Evolutionary conservation across 1,140 invertebrate species (phyloP).

Genomic region (Drosophila kurseongensis): DNA sequence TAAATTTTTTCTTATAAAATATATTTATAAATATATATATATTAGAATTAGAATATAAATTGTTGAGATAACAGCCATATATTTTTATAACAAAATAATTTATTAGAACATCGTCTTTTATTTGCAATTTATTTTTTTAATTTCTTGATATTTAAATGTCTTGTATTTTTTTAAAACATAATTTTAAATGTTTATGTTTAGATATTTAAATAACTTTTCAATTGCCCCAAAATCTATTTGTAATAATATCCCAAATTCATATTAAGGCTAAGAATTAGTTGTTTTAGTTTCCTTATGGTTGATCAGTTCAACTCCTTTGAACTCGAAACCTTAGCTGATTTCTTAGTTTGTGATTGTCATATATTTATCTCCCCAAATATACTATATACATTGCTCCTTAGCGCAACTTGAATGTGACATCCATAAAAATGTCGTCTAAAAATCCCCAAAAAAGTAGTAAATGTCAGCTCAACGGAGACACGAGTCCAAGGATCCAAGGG

Average conservation of each 20-base stretch:
- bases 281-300: not conserved
- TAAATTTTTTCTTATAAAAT: no score
- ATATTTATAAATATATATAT: no score
- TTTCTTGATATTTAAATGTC: no score
- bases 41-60: no score
- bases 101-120: no score
- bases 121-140: no score
- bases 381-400: constrained; percentile 40
- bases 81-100: no score
- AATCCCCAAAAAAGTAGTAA: constrained; percentile 39
- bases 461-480: constrained; percentile 22
- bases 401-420: constrained; percentile 11
- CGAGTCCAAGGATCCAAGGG: constrained; percentile 25
- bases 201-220: no score
- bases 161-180: no score
- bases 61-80: no score
- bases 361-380: constrained; percentile 4
- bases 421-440: constrained; percentile 50
- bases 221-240: no score
- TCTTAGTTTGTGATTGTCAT: constrained; percentile 32
- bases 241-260: not conserved
- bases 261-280: not conserved
- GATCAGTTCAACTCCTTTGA: not conserved
- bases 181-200: no score
- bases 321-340: not conserved